Evolutionary conservation across 2,113 vertebrate genomes (phyloP).

Genomic region (Suncus etruscus): DNA sequence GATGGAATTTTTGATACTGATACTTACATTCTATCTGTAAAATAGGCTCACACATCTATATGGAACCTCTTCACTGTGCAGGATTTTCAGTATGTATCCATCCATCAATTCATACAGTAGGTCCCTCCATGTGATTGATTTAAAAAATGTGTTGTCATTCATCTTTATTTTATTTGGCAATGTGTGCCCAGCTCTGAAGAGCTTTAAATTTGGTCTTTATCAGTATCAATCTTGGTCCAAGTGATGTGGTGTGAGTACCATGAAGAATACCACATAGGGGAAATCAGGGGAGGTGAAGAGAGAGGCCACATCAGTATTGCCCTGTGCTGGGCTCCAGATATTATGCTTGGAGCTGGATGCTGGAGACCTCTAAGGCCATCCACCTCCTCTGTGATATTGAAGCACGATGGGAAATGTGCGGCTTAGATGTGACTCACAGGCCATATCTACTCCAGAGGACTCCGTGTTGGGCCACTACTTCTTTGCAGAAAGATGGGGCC

Average conservation of each 20-base stretch:
- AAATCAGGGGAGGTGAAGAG: constrained; percentile 26
- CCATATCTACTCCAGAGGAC: background rate
- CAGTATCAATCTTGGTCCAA: constrained; percentile 33
- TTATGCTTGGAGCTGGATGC: constrained; percentile 38
- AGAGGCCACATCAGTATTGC: background rate
- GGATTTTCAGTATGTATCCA: background rate
- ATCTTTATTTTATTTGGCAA: background rate
- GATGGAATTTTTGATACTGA: no score
- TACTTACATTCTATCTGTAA: no score
- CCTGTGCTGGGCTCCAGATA: background rate
- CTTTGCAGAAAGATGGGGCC: no score
- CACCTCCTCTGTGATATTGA: background rate
- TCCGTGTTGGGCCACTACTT: no score
- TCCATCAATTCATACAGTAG: background rate
- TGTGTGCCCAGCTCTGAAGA: constrained; percentile 38
- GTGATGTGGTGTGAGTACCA: constrained; percentile 25
- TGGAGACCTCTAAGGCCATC: background rate
- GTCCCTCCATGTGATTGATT: background rate
- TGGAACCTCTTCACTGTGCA: background rate
- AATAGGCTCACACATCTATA: background rate
- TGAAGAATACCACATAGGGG: constrained; percentile 31
- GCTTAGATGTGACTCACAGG: constrained; percentile 52
- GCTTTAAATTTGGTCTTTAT: constrained; percentile 56
- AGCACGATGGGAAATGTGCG: background rate
- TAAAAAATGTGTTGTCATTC: background rate